Evolutionary conservation across 2,797 vertebrate species (phyloP), one percentile per base, ranked within the genome.

Genomic region (Rhynchotus rufescens): DNA sequence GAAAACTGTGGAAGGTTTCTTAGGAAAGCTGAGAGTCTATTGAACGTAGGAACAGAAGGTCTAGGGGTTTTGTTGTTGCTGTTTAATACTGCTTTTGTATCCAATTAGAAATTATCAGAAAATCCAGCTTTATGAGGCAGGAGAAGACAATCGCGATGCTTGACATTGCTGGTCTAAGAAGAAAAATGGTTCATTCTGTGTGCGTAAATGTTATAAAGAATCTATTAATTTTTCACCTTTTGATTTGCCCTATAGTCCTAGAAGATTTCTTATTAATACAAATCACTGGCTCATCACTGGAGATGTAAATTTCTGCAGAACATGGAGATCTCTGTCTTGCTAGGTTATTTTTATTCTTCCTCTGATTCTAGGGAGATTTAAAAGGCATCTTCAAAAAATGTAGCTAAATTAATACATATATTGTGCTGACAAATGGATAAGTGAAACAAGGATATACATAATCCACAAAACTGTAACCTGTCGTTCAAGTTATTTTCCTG

Each of bases 271-370:
- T 84, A 25, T 38, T 76, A 34, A 78, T 44, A 20, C 12, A 42
- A 16, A 34, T 64, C 22, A 23, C 5, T 67, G 59, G 14, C 23
- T 84, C 9, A 22, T 79, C 59, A 15, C 25, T 81, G 74, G 40
- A 79, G 91, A 56, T 74, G 34, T 61, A 72, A 82, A 66, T 89
- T 74, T 72, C 71, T 84, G 51, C 25, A 76, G 78, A 90, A 85
- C 17, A n/a, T n/a, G 11, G 20, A 80, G 25, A 60, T 81, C 52
- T 88, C 30, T 78, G 11, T 86, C 44, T 73, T 91, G 66, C 20
- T 34, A 74, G 40, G 15, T 64, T 85, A 60, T 60, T 93, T 87
- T 67, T 65, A 26, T 45, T 81, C 88, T 85, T 81, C 8, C 15
- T 76, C 15, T 38, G 22, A 72, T 82, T 80, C 44, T 64, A 76